phyloP scores from a whole-genome alignment of 2,113 vertebrate species.

The Coptodon rendalli region DNA sequence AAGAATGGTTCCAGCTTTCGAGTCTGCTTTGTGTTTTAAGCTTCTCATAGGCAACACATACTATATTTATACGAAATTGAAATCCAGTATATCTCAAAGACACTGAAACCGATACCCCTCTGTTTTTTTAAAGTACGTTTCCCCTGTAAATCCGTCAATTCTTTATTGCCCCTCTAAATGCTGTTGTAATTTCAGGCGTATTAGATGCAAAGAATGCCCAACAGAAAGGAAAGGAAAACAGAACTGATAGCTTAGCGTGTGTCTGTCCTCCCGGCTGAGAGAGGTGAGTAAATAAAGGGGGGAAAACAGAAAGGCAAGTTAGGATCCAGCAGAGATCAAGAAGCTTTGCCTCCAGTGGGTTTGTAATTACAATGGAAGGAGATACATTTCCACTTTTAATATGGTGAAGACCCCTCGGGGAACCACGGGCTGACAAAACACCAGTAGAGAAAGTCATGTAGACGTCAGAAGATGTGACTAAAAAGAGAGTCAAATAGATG shows the following conservation, averaged over 20 bases:
- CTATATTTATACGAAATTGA: not conserved
- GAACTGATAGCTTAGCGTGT: slow-evolving; percentile 54
- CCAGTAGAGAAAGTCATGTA: slow-evolving; percentile 35
- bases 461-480: slow-evolving; percentile 31
- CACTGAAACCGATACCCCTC: not conserved
- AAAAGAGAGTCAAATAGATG: not conserved
- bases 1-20: not conserved
- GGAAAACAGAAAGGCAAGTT: slow-evolving; percentile 39
- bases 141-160: not conserved
- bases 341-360: slow-evolving; percentile 60
- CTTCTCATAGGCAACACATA: not conserved
- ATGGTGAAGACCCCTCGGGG: slow-evolving; percentile 41
- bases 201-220: slow-evolving; percentile 40
- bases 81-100: not conserved
- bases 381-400: slow-evolving; percentile 66
- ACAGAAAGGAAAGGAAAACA: slow-evolving; percentile 47
- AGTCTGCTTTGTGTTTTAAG: not conserved
- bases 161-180: slow-evolving; percentile 37
- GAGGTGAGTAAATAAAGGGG: slow-evolving; percentile 53
- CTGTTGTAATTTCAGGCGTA: slow-evolving; percentile 46
- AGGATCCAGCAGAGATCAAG: slow-evolving; percentile 64
- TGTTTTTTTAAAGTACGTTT: not conserved
- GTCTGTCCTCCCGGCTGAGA: slow-evolving; percentile 47
- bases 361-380: slow-evolving; percentile 67
- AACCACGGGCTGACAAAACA: slow-evolving; percentile 12